phyloP scores from a whole-genome alignment of 2,113 vertebrate species.

The Felis chaus region DNA sequence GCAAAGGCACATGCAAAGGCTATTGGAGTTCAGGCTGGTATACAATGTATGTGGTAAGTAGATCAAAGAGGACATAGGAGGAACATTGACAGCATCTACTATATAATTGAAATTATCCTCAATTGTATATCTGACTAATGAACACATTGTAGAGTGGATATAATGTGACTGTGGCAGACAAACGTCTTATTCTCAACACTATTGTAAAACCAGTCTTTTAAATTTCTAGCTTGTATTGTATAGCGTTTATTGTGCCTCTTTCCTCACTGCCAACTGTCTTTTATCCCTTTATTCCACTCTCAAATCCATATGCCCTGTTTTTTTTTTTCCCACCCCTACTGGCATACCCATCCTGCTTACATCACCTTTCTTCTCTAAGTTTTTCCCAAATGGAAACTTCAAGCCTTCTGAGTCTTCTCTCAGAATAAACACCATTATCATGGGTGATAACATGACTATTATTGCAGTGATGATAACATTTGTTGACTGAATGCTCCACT shows the following conservation, averaged over 20 bases:
- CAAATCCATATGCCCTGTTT: neutral
- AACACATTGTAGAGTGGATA: neutral
- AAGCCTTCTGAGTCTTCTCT: slow-evolving; percentile 39
- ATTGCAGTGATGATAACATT: slow-evolving; percentile 74
- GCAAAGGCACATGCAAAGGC: neutral
- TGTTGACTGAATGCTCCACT: slow-evolving; percentile 74
- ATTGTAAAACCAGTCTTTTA: neutral
- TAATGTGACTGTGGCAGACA: neutral
- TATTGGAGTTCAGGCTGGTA: neutral
- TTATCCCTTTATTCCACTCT: slow-evolving; percentile 15
- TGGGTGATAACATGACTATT: slow-evolving; percentile 65
- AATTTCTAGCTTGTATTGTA: neutral
- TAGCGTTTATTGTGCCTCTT: neutral
- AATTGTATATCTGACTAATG: neutral
- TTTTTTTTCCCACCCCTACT: neutral
- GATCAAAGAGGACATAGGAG: neutral
- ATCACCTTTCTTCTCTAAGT: neutral
- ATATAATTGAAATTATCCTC: neutral
- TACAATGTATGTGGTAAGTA: neutral
- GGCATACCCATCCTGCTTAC: neutral
- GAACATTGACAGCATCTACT: neutral
- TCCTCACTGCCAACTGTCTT: neutral
- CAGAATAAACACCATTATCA: slow-evolving; percentile 56
- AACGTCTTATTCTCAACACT: neutral
- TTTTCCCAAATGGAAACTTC: slow-evolving; percentile 52